Evolutionary conservation across 2,113 vertebrate genomes (phyloP).

Genomic region (Pseudolaguvia tuberculata): DNA sequence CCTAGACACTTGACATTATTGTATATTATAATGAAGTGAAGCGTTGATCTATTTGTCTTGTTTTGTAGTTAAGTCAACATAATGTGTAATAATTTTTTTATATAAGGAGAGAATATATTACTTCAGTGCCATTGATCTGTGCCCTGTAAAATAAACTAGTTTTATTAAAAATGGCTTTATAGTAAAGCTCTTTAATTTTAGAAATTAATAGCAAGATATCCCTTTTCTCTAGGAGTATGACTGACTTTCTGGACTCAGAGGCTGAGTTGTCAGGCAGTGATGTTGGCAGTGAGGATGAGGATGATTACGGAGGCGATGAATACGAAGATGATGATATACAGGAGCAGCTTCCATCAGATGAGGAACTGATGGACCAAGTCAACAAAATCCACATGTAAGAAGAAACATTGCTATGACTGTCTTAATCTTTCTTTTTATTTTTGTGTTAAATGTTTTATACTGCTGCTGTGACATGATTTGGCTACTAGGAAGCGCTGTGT

Average conservation of each 20-base stretch:
- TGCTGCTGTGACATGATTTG: neutral
- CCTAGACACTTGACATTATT: too few species aligned
- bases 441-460: neutral
- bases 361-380: conserved; percentile 84
- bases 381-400: conserved; percentile 96
- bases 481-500: conserved; percentile 17
- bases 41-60: too few species aligned
- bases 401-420: neutral
- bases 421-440: neutral
- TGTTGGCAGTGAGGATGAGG: conserved; percentile 84
- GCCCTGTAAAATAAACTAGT: too few species aligned
- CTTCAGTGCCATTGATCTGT: too few species aligned
- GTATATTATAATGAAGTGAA: too few species aligned
- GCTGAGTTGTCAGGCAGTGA: conserved; percentile 94
- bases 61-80: too few species aligned
- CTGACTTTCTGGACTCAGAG: conserved; percentile 88
- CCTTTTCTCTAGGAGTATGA: conserved; percentile 67
- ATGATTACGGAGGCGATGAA: conserved; percentile 75
- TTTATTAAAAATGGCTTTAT: too few species aligned
- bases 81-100: too few species aligned
- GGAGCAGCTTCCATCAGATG: conserved; percentile 85
- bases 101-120: too few species aligned
- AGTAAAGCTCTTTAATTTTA: too few species aligned
- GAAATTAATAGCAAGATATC: neutral
- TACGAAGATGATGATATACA: conserved; percentile 90